Evolutionary conservation across 2,797 vertebrate species (phyloP).

Genomic region (Mus minutoides): DNA sequence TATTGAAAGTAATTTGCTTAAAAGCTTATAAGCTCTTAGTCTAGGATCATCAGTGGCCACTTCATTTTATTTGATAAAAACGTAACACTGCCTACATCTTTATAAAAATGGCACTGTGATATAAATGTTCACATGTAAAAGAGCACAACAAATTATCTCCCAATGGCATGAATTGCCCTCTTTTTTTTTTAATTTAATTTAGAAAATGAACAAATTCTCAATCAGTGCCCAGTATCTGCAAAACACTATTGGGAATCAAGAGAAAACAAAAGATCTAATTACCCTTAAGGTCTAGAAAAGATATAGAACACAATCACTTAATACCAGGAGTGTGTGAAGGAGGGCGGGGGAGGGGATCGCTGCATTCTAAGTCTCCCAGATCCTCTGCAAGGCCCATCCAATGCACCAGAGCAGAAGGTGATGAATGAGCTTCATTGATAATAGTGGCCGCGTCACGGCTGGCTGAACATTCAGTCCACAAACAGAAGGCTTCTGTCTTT

Average conservation of each 20-base stretch:
- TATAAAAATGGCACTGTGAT: conserved; percentile 49
- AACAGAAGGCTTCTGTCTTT: conserved; percentile 88
- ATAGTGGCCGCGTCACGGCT: conserved; percentile 82
- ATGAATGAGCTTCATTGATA: conserved; percentile 88
- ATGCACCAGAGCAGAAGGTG: conserved; percentile 59
- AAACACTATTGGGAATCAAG: conserved; percentile 48
- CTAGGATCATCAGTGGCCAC: conserved; percentile 36
- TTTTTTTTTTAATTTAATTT: background rate
- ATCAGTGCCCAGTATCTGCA: conserved; percentile 55
- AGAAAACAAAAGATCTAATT: conserved; percentile 62
- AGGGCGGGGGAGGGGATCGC: conserved; percentile 63
- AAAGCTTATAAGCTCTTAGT: conserved; percentile 47
- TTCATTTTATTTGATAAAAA: conserved; percentile 61
- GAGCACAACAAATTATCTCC: conserved; percentile 39
- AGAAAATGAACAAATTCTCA: conserved; percentile 67
- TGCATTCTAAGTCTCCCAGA: conserved; percentile 62
- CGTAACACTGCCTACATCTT: background rate
- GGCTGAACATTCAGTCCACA: conserved; percentile 86
- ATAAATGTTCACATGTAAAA: conserved; percentile 24
- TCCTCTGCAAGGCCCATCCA: conserved; percentile 65
- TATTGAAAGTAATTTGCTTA: conserved; percentile 34
- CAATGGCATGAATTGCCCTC: conserved; percentile 59
- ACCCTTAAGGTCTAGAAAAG: conserved; percentile 78
- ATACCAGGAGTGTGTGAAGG: conserved; percentile 68
- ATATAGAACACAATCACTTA: conserved; percentile 77